Conservation (phyloP, 2,888 invertebrate genomes). For the Coleophora deauratella region DNA sequence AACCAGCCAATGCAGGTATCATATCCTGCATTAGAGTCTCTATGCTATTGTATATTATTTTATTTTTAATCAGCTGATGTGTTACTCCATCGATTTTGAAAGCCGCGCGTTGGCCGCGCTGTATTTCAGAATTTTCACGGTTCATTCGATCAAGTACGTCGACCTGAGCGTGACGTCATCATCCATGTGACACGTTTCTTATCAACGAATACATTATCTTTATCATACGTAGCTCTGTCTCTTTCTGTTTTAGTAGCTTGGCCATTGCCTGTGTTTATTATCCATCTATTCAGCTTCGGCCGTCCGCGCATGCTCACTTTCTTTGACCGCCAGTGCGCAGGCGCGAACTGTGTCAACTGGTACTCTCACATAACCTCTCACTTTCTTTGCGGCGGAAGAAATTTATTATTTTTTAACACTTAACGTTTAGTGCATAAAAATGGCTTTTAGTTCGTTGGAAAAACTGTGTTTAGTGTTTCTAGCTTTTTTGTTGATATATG, state of each 20-base stretch:
- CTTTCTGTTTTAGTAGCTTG: slow-evolving; percentile 18
- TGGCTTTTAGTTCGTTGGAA: slow-evolving; percentile 49
- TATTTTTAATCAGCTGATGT: too few relatives aligned
- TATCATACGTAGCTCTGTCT: slow-evolving; percentile 15
- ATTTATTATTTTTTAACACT: slow-evolving; percentile 14
- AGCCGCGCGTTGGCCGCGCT: too few relatives aligned
- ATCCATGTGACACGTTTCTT: too few relatives aligned
- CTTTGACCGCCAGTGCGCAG: slow-evolving; percentile 59
- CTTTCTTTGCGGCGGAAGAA: slow-evolving; percentile 5
- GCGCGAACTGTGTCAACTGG: slow-evolving; percentile 52
- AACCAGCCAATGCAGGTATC: too few relatives aligned
- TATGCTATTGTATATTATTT: too few relatives aligned
- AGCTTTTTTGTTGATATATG: slow-evolving; percentile 35
- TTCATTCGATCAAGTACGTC: too few relatives aligned
- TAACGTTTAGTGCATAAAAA: slow-evolving; percentile 19
- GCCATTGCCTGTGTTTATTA: slow-evolving; percentile 17
- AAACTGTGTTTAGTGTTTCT: slow-evolving; percentile 61
- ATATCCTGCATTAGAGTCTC: too few relatives aligned
- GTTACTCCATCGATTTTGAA: too few relatives aligned
- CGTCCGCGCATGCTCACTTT: slow-evolving; percentile 53
- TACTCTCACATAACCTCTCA: slow-evolving; percentile 43
- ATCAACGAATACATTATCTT: too few relatives aligned
- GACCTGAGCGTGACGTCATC: too few relatives aligned
- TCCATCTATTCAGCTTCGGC: slow-evolving; percentile 19
- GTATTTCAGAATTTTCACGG: too few relatives aligned